phyloP scores from a whole-genome alignment of 2,797 vertebrate genomes.

The Graptemys geographica region DNA sequence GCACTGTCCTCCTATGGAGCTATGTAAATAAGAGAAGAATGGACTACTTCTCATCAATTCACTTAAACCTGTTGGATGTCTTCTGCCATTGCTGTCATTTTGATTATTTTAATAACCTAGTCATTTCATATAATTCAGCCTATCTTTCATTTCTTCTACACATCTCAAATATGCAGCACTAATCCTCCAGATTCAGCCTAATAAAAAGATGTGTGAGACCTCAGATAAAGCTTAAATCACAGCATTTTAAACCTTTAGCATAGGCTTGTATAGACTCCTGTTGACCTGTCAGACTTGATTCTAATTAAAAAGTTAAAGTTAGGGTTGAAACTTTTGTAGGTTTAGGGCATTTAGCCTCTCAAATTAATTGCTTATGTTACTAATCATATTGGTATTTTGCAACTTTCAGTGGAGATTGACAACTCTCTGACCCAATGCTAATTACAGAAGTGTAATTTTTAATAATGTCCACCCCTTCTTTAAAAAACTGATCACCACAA shows the following conservation, averaged over 20 bases:
- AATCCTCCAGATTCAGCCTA: constrained; percentile 77
- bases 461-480: not conserved
- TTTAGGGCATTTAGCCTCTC: not conserved
- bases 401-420: not conserved
- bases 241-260: constrained; percentile 39
- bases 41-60: not conserved
- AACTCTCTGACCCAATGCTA: not conserved
- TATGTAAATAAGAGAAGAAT: not conserved
- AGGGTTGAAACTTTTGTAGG: constrained; percentile 15
- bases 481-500: not conserved
- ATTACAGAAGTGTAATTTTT: not conserved
- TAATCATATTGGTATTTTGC: not conserved
- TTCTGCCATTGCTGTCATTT: not conserved
- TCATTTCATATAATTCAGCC: not conserved
- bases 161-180: constrained; percentile 78
- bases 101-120: not conserved
- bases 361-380: not conserved
- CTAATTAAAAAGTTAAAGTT: constrained; percentile 49
- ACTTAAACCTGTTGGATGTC: not conserved
- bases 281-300: constrained; percentile 10
- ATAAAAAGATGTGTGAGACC: constrained; percentile 28
- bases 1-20: not conserved
- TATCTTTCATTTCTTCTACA: constrained; percentile 70
- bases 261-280: not conserved
- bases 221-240: constrained; percentile 71